These are phyloP conservation scores for Mylabris sibirica DNA, from an alignment of 2,888 invertebrate species.

Conservation along the genomic window DNA sequence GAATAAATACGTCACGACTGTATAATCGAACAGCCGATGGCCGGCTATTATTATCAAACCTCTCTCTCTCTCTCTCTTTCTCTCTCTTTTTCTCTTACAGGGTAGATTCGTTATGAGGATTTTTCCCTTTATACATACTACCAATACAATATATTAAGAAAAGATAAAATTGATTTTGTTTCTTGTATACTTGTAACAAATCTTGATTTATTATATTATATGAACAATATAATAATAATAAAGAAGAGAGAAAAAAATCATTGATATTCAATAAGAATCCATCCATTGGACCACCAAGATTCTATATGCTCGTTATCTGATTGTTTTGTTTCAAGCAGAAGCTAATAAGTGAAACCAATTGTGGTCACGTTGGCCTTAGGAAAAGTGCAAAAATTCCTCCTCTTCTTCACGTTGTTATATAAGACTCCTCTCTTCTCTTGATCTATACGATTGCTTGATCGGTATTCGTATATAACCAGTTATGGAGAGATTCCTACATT, in stretches of 20 bases:
- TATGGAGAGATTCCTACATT: background rate
- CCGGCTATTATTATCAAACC: constrained; percentile 7
- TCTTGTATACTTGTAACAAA: background rate
- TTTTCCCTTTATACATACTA: background rate
- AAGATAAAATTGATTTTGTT: constrained; percentile 4
- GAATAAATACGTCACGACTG: constrained; percentile 30
- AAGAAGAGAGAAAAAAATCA: too few species aligned
- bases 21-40: constrained; percentile 16
- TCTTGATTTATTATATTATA: background rate
- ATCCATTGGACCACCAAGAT: constrained; percentile 8
- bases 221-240: background rate
- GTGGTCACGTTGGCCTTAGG: constrained; percentile 17
- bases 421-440: background rate
- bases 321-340: constrained; percentile 8
- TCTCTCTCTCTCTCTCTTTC: too few species aligned
- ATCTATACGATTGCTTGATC: constrained; percentile 8
- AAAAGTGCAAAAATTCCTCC: constrained; percentile 14
- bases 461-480: background rate
- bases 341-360: constrained; percentile 13
- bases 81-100: constrained; percentile 15
- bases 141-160: background rate
- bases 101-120: constrained; percentile 5
- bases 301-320: constrained; percentile 13
- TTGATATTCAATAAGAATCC: background rate
- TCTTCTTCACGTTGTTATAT: constrained; percentile 16